Conservation (phyloP, 2,888 invertebrate genomes). For the Oegoconia quadripuncta region DNA sequence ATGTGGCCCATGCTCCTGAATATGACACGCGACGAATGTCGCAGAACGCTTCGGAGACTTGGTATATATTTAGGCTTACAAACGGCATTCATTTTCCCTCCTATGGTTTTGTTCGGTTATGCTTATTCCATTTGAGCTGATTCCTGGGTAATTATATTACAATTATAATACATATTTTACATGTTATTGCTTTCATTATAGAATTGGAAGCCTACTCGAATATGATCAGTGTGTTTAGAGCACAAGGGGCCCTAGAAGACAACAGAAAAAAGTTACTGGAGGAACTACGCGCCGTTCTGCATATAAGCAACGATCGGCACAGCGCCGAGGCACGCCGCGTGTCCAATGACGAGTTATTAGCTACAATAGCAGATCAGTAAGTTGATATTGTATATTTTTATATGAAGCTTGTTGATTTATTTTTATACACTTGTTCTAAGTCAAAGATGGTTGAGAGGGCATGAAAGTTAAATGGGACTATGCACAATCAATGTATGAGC, state of each 20-base stretch:
- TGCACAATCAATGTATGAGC: slow-evolving; percentile 22
- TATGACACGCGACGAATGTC: slow-evolving; percentile 93
- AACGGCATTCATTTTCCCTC: slow-evolving; percentile 77
- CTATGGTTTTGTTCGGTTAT: slow-evolving; percentile 63
- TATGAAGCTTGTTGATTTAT: slow-evolving; percentile 50
- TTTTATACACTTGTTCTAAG: slow-evolving; percentile 58
- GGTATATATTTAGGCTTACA: slow-evolving; percentile 82
- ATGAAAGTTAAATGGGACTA: slow-evolving; percentile 34
- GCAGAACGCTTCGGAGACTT: slow-evolving; percentile 90
- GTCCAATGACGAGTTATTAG: slow-evolving; percentile 93
- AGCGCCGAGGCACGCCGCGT: slow-evolving; percentile 94
- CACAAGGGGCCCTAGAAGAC: slow-evolving; percentile 92
- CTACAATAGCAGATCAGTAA: slow-evolving; percentile 94
- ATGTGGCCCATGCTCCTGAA: slow-evolving; percentile 86
- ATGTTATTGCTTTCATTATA: slow-evolving; percentile 66
- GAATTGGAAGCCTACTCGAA: slow-evolving; percentile 96
- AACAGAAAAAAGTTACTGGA: slow-evolving; percentile 91
- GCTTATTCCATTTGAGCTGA: slow-evolving; percentile 37
- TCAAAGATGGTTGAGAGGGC: slow-evolving; percentile 67
- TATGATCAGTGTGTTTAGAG: slow-evolving; percentile 93
- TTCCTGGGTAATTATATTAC: slow-evolving; percentile 27
- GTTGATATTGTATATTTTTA: slow-evolving; percentile 50
- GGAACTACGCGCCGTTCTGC: slow-evolving; percentile 88
- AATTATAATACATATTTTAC: slow-evolving; percentile 26
- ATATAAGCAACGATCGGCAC: slow-evolving; percentile 94